phyloP scores from a whole-genome alignment of 2,888 invertebrate species.

The Priapulus caudatus region DNA sequence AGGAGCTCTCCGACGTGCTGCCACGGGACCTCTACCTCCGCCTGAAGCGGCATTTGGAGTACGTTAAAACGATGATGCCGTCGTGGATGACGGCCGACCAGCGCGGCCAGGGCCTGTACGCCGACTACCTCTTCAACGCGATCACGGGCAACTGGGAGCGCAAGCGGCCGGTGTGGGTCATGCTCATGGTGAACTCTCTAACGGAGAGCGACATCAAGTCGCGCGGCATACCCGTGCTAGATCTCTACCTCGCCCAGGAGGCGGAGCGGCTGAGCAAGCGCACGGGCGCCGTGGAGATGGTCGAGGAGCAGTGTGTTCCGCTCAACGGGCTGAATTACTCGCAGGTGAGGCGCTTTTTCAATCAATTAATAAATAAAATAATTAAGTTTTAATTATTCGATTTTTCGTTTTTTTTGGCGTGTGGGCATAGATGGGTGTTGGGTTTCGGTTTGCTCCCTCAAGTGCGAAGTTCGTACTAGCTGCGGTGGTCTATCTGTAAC shows the following conservation, averaged over 20 bases:
- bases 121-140: constrained; percentile 42
- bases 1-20: constrained; percentile 35
- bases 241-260: constrained; percentile 44
- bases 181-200: constrained; percentile 45
- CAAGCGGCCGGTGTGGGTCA: constrained; percentile 46
- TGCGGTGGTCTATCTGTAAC: too few relatives aligned
- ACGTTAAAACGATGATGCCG: constrained; percentile 39
- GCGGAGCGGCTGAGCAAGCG: constrained; percentile 41
- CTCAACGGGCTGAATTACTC: constrained; percentile 43
- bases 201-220: constrained; percentile 41
- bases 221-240: constrained; percentile 43
- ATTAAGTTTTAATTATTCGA: too few relatives aligned
- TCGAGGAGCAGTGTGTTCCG: constrained; percentile 47
- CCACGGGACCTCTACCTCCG: constrained; percentile 39
- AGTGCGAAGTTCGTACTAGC: too few relatives aligned
- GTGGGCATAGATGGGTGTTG: too few relatives aligned
- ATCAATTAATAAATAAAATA: too few relatives aligned
- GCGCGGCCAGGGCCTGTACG: constrained; percentile 37
- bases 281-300: constrained; percentile 44
- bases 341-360: constrained; percentile 41
- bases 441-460: too few relatives aligned
- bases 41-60: constrained; percentile 41
- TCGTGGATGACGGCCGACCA: constrained; percentile 40
- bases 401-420: too few relatives aligned
- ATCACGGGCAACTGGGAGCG: constrained; percentile 45